Evolutionary conservation across 2,888 invertebrate species (phyloP), one percentile per base, ranked within the genome.

Genomic region (Phortica magna): DNA sequence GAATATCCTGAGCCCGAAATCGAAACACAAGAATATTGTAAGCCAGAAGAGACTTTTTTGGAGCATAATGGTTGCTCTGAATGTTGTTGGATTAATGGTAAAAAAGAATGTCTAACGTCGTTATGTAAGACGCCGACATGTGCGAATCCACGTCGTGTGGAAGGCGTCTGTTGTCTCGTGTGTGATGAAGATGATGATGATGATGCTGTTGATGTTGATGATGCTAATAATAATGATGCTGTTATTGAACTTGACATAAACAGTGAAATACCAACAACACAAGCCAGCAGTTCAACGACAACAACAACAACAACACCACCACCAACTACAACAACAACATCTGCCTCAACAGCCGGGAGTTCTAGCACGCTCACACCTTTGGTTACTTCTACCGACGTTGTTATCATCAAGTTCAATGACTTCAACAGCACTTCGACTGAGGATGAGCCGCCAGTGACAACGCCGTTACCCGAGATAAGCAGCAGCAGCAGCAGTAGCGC

Each of bases 141-240:
- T 79, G 73, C 77, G 9, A 83, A 88, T 75, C 86, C 87, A 17
- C 65, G 85, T 2, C 85, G 81, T 70, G 39, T 83, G 4, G 79
- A 80, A 0, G 88, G 88, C 5, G 79, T 81, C 19, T 92, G 91
- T 78, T 92, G 92, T 79, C 84, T 84, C 3, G 78, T 84, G 22
- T 92, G 92, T 70, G 79, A 77, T 0, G 74, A 80, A 1, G 65
- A 76, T 2, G 74, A 71, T 2, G 79, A 77, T 0, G 74, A 80
- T 1, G 65, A 76, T 2, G 74, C 68, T 2, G 17, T 55, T n/a
- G 55, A 14, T 17, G 0, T 17, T 55, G 2, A 55, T n/a, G 0
- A n/a, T 55, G 12, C 10, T 55, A 17, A 55, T 55, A 17, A 55
- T n/a, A 55, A 55, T 55, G 77, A 68, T 22, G 65, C 75, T 39